Percentiles rank a stretch among this genome's conserved stretches.
Conservation (phyloP, 2,888 invertebrate species). For the Galeruca laticollis region DNA sequence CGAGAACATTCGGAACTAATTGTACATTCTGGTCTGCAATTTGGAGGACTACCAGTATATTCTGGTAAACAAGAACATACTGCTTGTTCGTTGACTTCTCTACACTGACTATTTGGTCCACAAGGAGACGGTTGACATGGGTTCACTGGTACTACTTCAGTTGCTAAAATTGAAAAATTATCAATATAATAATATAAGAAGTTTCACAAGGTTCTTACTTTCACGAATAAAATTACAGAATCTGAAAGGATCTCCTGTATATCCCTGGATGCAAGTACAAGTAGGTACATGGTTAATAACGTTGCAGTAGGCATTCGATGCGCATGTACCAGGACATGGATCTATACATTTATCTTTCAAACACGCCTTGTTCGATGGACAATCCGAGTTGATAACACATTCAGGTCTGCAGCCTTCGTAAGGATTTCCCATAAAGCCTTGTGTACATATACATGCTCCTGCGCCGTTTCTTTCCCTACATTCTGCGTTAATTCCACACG, state of each 20-base stretch:
- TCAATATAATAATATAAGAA: not conserved
- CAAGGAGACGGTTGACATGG: conserved; percentile 81
- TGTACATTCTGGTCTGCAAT: conserved; percentile 79
- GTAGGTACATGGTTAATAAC: conserved; percentile 69
- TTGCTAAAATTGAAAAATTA: conserved; percentile 47
- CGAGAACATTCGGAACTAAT: conserved; percentile 77
- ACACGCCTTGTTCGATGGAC: conserved; percentile 70
- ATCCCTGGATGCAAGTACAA: conserved; percentile 77
- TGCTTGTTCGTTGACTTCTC: conserved; percentile 69
- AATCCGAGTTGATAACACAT: conserved; percentile 71
- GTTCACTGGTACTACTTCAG: conserved; percentile 64
- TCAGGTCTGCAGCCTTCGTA: conserved; percentile 73
- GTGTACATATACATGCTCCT: conserved; percentile 69
- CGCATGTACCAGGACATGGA: conserved; percentile 74
- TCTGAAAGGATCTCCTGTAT: conserved; percentile 70
- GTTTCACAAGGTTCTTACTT: conserved; percentile 52
- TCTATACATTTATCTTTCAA: conserved; percentile 71
- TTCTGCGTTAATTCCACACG: conserved; percentile 69
- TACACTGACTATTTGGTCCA: conserved; percentile 80
- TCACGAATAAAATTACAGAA: conserved; percentile 51
- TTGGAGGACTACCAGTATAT: conserved; percentile 77
- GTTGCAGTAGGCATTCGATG: conserved; percentile 75
- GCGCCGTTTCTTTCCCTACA: conserved; percentile 69
- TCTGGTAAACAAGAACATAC: conserved; percentile 77
- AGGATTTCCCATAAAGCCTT: conserved; percentile 71